Evolutionary conservation across 2,888 invertebrate species (phyloP).

Genomic region (Euproctis similis): DNA sequence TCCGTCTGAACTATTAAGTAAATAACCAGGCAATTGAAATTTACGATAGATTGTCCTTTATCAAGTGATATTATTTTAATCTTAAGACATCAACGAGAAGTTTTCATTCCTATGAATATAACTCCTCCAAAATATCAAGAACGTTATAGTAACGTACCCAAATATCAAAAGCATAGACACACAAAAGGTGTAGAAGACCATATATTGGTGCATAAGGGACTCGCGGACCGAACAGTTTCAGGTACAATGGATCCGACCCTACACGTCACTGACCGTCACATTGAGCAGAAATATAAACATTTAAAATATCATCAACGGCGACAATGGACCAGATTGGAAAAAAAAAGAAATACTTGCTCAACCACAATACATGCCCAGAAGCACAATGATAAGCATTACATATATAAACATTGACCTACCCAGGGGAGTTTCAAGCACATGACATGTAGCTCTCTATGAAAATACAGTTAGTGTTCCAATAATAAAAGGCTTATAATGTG

Average conservation of each 20-base stretch:
- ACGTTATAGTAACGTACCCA: constrained; percentile 1
- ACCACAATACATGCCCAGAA: constrained; percentile 49
- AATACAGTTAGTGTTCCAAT: constrained; percentile 30
- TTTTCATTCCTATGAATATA: too few relatives aligned
- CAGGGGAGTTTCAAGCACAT: constrained; percentile 32
- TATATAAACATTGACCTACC: constrained; percentile 55
- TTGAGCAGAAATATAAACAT: constrained; percentile 72
- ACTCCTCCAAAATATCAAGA: constrained; percentile 47
- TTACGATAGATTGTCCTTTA: too few relatives aligned
- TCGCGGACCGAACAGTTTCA: constrained; percentile 43
- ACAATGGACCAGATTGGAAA: constrained; percentile 38
- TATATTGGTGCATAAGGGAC: constrained; percentile 51
- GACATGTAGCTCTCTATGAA: constrained; percentile 35
- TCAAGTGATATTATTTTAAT: too few relatives aligned
- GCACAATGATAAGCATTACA: constrained; percentile 55
- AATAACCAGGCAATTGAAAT: too few relatives aligned
- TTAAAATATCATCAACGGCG: constrained; percentile 64
- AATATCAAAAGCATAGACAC: constrained; percentile 25
- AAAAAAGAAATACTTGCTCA: constrained; percentile 35
- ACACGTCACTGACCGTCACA: constrained; percentile 62
- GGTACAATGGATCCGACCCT: constrained; percentile 50
- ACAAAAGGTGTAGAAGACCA: constrained; percentile 44
- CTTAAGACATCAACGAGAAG: too few relatives aligned
- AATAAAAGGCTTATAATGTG: too few relatives aligned
- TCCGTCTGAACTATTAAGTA: too few relatives aligned